phyloP scores from a whole-genome alignment of 1,140 invertebrate genomes.

The Hesperophylax magnus region DNA sequence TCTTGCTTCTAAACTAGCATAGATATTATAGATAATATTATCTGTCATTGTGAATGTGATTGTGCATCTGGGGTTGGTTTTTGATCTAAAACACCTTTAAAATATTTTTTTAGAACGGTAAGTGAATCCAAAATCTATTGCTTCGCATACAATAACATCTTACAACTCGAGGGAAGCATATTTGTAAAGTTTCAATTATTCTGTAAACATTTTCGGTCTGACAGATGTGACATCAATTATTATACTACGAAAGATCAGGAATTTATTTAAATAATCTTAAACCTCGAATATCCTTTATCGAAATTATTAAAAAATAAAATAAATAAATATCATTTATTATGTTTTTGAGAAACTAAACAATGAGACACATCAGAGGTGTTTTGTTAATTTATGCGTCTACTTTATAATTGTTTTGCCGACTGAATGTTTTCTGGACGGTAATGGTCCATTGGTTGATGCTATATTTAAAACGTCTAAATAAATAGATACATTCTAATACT shows the following conservation, averaged over 20 bases:
- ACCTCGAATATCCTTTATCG: no score
- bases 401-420: no score
- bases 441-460: no score
- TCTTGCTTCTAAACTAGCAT: background rate
- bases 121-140: background rate
- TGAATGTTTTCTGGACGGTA: no score
- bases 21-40: conserved; percentile 30
- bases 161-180: background rate
- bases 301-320: no score
- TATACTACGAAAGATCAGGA: background rate
- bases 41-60: conserved; percentile 37
- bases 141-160: background rate
- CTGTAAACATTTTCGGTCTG: conserved; percentile 14
- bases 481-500: no score
- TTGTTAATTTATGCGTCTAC: no score
- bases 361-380: no score
- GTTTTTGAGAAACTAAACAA: no score
- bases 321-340: no score
- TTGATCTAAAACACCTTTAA: background rate
- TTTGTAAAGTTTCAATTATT: conserved; percentile 1
- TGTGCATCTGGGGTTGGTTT: conserved; percentile 24
- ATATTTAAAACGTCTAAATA: no score
- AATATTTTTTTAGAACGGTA: conserved; percentile 4
- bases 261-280: no score
- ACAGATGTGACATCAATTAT: conserved; percentile 37